These are phyloP conservation scores for Ammodytes marinus DNA, from an alignment of 2,113 vertebrate genomes.

Conservation along the genomic window DNA sequence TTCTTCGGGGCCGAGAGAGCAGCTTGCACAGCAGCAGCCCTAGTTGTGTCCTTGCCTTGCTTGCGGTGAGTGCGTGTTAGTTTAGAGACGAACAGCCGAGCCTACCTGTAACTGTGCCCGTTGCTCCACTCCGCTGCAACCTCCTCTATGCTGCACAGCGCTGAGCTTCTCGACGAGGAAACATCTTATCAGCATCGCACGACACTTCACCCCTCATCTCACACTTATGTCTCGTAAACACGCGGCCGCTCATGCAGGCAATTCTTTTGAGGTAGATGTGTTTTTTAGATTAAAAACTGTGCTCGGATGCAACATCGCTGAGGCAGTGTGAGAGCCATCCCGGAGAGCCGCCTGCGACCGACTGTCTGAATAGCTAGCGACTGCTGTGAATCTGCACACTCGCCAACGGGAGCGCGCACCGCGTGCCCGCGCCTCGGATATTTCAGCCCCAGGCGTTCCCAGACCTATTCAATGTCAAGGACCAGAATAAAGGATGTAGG, in stretches of 20 bases:
- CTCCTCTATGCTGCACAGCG: slow-evolving; percentile 64
- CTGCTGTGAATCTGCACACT: slow-evolving; percentile 57
- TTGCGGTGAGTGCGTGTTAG: not conserved
- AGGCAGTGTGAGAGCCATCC: slow-evolving; percentile 34
- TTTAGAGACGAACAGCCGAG: not conserved
- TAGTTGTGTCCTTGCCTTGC: not conserved
- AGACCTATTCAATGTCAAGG: slow-evolving; percentile 54
- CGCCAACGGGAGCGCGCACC: slow-evolving; percentile 64
- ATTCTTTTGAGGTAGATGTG: slow-evolving; percentile 47
- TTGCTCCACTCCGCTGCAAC: slow-evolving; percentile 50
- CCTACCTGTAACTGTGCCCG: slow-evolving; percentile 70
- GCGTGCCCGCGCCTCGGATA: slow-evolving; percentile 65
- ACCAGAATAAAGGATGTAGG: slow-evolving; percentile 14
- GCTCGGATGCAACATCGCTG: slow-evolving; percentile 59
- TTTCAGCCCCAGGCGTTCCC: slow-evolving; percentile 49
- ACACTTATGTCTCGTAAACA: not conserved
- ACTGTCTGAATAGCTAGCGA: not conserved
- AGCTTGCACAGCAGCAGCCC: not conserved
- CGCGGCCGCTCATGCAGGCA: not conserved
- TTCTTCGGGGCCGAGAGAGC: not conserved
- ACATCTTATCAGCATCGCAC: slow-evolving; percentile 70
- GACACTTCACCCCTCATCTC: slow-evolving; percentile 17
- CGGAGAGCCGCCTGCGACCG: slow-evolving; percentile 11
- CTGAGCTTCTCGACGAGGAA: slow-evolving; percentile 53
- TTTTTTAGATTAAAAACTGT: not conserved